phyloP scores from a whole-genome alignment of 2,888 invertebrate genomes.

The Acanthosepion lycidas region DNA sequence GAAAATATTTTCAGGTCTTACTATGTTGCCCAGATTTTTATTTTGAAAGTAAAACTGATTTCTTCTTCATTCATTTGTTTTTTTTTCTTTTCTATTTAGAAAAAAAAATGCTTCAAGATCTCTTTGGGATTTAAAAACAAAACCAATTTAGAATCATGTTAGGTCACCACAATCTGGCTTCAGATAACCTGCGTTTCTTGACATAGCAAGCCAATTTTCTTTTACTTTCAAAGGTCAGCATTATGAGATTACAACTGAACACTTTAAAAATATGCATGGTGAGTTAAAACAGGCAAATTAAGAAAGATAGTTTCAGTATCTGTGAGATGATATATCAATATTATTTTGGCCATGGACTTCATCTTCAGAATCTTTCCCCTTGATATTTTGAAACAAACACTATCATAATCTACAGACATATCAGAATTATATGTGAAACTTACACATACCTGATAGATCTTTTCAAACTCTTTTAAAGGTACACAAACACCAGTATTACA shows the following conservation, averaged over 20 bases:
- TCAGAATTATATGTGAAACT: too few species aligned
- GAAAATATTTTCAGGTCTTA: not conserved
- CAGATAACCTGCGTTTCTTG: not conserved
- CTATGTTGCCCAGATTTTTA: not conserved
- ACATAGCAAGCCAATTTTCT: not conserved
- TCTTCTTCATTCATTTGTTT: not conserved
- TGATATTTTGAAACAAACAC: too few species aligned
- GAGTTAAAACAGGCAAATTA: too few species aligned
- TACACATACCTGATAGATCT: too few species aligned
- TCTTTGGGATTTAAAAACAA: not conserved
- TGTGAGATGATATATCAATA: too few species aligned
- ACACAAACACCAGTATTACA: too few species aligned
- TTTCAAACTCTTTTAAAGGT: too few species aligned
- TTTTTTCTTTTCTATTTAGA: not conserved
- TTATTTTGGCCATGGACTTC: too few species aligned
- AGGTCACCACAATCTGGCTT: not conserved
- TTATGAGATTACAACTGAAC: not conserved
- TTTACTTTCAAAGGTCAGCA: not conserved
- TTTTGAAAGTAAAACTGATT: not conserved
- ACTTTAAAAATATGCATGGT: too few species aligned
- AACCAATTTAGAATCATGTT: not conserved
- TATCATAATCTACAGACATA: too few species aligned
- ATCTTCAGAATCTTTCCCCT: too few species aligned
- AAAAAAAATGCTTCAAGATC: not conserved
- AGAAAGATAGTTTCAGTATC: not conserved